Conservation (phyloP, 2,888 invertebrate species). For the Drepanosiphum platanoidis region DNA sequence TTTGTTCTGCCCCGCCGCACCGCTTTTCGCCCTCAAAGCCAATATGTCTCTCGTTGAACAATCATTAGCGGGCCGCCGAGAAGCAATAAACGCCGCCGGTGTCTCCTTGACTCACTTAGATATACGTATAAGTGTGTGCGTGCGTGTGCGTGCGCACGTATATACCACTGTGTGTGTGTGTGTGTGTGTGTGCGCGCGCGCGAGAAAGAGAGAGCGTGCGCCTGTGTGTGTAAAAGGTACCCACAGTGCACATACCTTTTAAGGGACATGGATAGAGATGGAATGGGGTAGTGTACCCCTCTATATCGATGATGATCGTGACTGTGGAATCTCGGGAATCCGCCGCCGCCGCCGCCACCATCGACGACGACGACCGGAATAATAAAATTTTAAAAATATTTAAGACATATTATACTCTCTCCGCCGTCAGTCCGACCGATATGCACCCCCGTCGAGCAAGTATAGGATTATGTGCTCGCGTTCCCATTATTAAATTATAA, state of each 20-base stretch:
- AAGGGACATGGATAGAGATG: constrained; percentile 8
- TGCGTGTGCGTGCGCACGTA: not conserved
- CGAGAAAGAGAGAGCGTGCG: not conserved
- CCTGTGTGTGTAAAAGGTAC: constrained; percentile 30
- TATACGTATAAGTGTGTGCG: not conserved
- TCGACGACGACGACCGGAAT: constrained; percentile 38
- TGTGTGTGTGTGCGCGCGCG: not conserved
- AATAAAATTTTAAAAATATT: constrained; percentile 60
- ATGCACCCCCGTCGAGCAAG: not conserved
- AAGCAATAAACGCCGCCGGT: constrained; percentile 42
- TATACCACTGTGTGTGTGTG: not conserved
- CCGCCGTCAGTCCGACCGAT: not conserved
- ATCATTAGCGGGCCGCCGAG: constrained; percentile 53
- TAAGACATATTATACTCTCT: constrained; percentile 38
- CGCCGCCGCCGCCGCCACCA: not conserved
- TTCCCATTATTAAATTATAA: constrained; percentile 50
- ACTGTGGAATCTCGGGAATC: constrained; percentile 55
- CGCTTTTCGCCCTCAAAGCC: constrained; percentile 29
- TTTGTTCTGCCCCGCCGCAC: not conserved
- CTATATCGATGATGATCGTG: constrained; percentile 39
- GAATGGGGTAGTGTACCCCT: not conserved
- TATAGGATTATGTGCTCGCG: constrained; percentile 22
- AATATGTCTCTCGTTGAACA: constrained; percentile 52
- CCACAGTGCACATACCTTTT: constrained; percentile 43
- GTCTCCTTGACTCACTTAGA: constrained; percentile 16